Evolutionary conservation across 2,797 vertebrate genomes (phyloP).

Genomic region (Phylloscopus collybita): DNA sequence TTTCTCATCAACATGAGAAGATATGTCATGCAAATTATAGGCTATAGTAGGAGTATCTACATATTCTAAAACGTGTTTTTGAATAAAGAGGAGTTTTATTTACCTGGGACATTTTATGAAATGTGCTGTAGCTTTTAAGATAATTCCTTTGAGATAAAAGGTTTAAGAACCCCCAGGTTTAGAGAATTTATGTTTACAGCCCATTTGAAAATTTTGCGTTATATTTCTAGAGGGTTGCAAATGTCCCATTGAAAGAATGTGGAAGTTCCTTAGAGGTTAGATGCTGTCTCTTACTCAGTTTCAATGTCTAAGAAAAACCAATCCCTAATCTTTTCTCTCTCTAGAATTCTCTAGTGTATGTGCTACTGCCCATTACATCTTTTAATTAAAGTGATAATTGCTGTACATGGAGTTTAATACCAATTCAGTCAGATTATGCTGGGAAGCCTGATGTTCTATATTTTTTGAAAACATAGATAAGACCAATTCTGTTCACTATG

Average conservation of each 20-base stretch:
- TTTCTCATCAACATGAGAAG: background rate
- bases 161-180: background rate
- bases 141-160: background rate
- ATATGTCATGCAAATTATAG: background rate
- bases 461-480: background rate
- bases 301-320: background rate
- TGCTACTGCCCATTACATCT: background rate
- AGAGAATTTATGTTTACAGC: background rate
- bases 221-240: background rate
- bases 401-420: background rate
- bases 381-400: background rate
- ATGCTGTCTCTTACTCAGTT: background rate
- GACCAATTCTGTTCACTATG: background rate
- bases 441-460: background rate
- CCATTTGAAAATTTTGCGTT: background rate
- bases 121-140: background rate
- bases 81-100: background rate
- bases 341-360: background rate
- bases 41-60: background rate
- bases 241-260: background rate
- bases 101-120: background rate
- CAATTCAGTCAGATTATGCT: background rate
- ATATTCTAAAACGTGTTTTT: background rate
- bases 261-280: background rate
- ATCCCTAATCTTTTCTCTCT: background rate